These are phyloP conservation scores for Leptobrachium leishanense DNA, from an alignment of 2,113 vertebrate species.

Conservation along the genomic window DNA sequence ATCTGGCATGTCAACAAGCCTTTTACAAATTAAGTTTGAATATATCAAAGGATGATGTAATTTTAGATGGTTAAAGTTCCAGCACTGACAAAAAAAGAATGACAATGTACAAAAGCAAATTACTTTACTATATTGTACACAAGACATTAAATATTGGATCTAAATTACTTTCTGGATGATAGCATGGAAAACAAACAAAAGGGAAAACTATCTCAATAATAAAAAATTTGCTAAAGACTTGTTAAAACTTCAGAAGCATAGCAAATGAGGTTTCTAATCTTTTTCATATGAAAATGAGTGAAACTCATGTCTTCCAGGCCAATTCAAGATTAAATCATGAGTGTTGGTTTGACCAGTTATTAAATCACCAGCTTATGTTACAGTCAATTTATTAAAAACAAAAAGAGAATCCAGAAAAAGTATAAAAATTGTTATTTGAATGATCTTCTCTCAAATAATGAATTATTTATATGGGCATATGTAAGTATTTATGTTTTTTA, in stretches of 20 bases:
- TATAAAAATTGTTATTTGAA: too few species aligned
- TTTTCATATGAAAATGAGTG: slow-evolving; percentile 13
- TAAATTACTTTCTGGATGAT: slow-evolving; percentile 27
- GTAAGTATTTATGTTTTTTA: too few species aligned
- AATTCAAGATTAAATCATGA: slow-evolving; percentile 27
- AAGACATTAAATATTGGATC: slow-evolving; percentile 27
- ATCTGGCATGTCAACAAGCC: slow-evolving; percentile 34
- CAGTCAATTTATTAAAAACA: background rate
- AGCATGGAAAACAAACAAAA: slow-evolving; percentile 29
- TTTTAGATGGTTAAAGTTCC: slow-evolving; percentile 35
- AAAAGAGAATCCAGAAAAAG: background rate
- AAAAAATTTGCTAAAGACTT: slow-evolving; percentile 22
- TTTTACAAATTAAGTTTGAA: slow-evolving; percentile 36
- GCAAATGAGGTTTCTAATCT: slow-evolving; percentile 1
- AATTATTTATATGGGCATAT: too few species aligned
- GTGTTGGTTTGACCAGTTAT: slow-evolving; percentile 29
- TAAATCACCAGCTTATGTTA: slow-evolving; percentile 14
- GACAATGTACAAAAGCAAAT: slow-evolving; percentile 32
- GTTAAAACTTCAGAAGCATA: slow-evolving; percentile 12
- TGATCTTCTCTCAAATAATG: too few species aligned
- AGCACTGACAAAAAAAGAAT: slow-evolving; percentile 26
- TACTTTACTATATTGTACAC: slow-evolving; percentile 33
- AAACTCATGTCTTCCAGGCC: slow-evolving; percentile 15
- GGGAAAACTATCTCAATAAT: slow-evolving; percentile 16
- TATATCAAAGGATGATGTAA: slow-evolving; percentile 43